phyloP scores from a whole-genome alignment of 2,797 vertebrate genomes.

The Schizothorax lantsangensis region DNA sequence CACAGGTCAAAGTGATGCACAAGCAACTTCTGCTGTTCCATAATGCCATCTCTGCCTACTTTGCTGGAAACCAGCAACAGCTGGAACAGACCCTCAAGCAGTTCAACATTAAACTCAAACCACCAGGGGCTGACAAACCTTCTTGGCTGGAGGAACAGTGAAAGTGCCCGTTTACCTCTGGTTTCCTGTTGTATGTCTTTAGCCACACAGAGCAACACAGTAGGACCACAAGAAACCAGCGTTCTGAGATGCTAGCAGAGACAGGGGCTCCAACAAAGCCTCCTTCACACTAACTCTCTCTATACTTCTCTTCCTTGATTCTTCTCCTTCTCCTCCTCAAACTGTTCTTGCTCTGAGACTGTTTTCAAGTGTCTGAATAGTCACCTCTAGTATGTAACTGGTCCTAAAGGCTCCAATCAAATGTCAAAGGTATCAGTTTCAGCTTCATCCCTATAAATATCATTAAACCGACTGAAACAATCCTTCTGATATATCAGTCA shows the following conservation, averaged over 20 bases:
- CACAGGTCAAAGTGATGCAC: slow-evolving; percentile 97
- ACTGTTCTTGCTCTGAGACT: slow-evolving; percentile 35
- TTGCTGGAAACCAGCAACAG: slow-evolving; percentile 97
- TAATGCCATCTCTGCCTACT: slow-evolving; percentile 96
- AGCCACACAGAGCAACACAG: slow-evolving; percentile 44
- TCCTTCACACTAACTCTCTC: slow-evolving; percentile 44
- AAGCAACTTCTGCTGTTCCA: slow-evolving; percentile 98
- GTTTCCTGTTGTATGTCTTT: slow-evolving; percentile 61
- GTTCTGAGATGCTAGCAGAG: slow-evolving; percentile 48
- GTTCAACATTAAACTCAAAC: slow-evolving; percentile 94
- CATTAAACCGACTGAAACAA: slow-evolving; percentile 28
- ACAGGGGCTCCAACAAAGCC: slow-evolving; percentile 56
- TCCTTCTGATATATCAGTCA: slow-evolving; percentile 33
- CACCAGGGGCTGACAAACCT: slow-evolving; percentile 90
- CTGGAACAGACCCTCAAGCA: slow-evolving; percentile 95
- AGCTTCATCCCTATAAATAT: slow-evolving; percentile 12
- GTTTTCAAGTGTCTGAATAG: slow-evolving; percentile 41
- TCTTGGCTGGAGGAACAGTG: slow-evolving; percentile 99
- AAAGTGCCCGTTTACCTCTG: slow-evolving; percentile 58
- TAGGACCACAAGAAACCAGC: slow-evolving; percentile 57
- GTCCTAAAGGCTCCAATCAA: slow-evolving; percentile 39
- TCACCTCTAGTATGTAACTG: slow-evolving; percentile 32
- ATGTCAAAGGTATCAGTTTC: slow-evolving; percentile 8
- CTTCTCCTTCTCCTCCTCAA: slow-evolving; percentile 51
- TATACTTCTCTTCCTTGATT: slow-evolving; percentile 61